Conservation (phyloP, 2,113 vertebrate species). For the Nannospalax galili region DNA sequence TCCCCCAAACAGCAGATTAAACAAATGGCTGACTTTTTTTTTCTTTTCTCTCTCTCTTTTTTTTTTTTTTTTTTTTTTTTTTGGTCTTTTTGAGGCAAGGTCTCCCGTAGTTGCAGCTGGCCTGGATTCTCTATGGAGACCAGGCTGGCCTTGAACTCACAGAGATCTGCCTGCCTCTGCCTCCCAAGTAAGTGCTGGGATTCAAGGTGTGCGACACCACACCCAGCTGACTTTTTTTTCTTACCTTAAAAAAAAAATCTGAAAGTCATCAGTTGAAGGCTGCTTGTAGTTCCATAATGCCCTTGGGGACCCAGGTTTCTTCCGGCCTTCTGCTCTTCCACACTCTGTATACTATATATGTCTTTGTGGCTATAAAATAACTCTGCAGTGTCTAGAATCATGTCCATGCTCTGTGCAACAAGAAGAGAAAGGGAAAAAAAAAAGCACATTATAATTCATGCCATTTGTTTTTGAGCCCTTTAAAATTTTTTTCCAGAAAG, state of each 20-base stretch:
- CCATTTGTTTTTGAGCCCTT: conserved; percentile 6
- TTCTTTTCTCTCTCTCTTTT: too few species aligned
- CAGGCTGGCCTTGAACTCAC: too few species aligned
- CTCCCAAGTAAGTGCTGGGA: too few species aligned
- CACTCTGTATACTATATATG: conserved; percentile 6
- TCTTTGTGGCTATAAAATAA: background rate
- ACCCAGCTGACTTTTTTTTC: conserved; percentile 29
- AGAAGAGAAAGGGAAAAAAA: background rate
- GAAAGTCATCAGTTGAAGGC: background rate
- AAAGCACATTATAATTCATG: background rate
- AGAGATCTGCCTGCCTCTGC: too few species aligned
- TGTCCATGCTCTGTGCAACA: background rate
- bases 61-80: too few species aligned
- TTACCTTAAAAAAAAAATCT: background rate
- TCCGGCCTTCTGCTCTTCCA: background rate
- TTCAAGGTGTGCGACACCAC: too few species aligned
- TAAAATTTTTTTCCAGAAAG: conserved; percentile 26
- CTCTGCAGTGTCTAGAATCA: background rate
- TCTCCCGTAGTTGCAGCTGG: too few species aligned
- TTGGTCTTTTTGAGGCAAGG: too few species aligned
- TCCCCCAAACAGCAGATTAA: conserved; percentile 5
- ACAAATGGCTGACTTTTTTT: background rate
- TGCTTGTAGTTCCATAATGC: background rate
- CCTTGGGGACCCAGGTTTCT: background rate
- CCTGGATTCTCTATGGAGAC: too few species aligned